Evolutionary conservation across 2,797 vertebrate genomes (phyloP), one percentile per base, ranked within the genome.

Genomic region (Odontamblyopus lacepedii): DNA sequence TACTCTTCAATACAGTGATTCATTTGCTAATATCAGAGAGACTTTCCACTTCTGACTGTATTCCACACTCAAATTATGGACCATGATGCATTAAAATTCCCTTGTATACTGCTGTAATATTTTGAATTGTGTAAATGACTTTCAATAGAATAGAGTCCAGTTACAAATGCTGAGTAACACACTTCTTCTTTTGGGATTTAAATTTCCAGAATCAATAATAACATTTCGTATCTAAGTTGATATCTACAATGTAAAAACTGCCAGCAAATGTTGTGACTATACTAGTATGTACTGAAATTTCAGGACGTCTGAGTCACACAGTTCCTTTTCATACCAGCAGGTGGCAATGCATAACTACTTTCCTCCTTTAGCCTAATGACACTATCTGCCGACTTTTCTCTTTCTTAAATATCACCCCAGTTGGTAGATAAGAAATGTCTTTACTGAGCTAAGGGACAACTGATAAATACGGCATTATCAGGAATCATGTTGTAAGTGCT

Each of bases 391-490:
- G 11, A 26, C 11, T 60, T 80, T 55, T 67, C 73, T 5, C 0
- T 19, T 13, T 78, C 77, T 55, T 74, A 71, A 69, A 82, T 78
- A 82, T 81, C 73, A 75, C 73, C 83, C 72, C 82, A 77, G 63
- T 77, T 74, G 71, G 56, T 66, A 3, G 3, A 18, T 72, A 79
- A 73, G 18, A 29, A 13, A 53, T 38, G 15, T 51, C 48, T 44
- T 5, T 4, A 0, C 50, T 0, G 0, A 51, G 38, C 76, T 57
- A 27, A 81, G 62, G 76, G 70, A 64, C 53, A 69, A 8, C 71
- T 59, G 67, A 81, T 82, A 50, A 80, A 80, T 78, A 77, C 75
- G 81, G 84, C 79, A 78, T 82, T 50, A 75, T 77, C 35, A 15
- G 26, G 53, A 69, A 72, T 75, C 71, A 72, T 35, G 72, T 63